Percentiles rank a stretch among this genome's conserved stretches.
phyloP scores from a whole-genome alignment of 2,888 invertebrate genomes.

The Drosophila percnosoma region DNA sequence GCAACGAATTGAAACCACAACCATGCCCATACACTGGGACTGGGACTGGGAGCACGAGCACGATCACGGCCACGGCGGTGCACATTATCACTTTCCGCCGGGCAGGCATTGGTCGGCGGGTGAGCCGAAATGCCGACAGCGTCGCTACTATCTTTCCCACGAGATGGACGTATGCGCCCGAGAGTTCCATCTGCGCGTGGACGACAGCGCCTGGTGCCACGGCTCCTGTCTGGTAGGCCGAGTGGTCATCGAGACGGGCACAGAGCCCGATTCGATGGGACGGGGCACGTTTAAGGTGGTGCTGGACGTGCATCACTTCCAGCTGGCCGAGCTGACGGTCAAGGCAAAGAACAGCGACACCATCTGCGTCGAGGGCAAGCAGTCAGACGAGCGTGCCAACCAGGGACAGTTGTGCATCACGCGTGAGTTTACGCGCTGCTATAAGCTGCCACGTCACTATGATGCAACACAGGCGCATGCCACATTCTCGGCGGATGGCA shows the following conservation, averaged over 20 bases:
- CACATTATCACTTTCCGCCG: slow-evolving; percentile 69
- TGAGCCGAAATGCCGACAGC: slow-evolving; percentile 64
- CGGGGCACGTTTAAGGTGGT: slow-evolving; percentile 82
- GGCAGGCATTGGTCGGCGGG: slow-evolving; percentile 71
- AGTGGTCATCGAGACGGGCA: slow-evolving; percentile 79
- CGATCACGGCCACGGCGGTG: slow-evolving; percentile 70
- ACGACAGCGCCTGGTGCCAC: slow-evolving; percentile 81
- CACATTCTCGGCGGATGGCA: slow-evolving; percentile 82
- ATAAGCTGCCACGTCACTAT: slow-evolving; percentile 82
- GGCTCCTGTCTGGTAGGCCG: slow-evolving; percentile 79
- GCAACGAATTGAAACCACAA: slow-evolving; percentile 3
- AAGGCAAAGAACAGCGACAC: slow-evolving; percentile 82
- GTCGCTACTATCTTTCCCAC: slow-evolving; percentile 67
- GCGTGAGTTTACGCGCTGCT: slow-evolving; percentile 81
- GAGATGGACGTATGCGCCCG: slow-evolving; percentile 78
- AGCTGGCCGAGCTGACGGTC: slow-evolving; percentile 77
- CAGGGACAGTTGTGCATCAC: slow-evolving; percentile 78
- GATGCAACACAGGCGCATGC: slow-evolving; percentile 81
- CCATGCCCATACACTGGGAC: slow-evolving; percentile 79
- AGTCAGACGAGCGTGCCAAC: slow-evolving; percentile 75
- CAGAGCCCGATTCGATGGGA: slow-evolving; percentile 74
- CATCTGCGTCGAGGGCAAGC: slow-evolving; percentile 80
- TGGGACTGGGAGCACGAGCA: slow-evolving; percentile 78
- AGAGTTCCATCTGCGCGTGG: slow-evolving; percentile 71
- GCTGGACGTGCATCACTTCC: slow-evolving; percentile 82